These are phyloP conservation scores for Jaculus jaculus DNA, from an alignment of 2,113 vertebrate genomes.

Conservation along the genomic window DNA sequence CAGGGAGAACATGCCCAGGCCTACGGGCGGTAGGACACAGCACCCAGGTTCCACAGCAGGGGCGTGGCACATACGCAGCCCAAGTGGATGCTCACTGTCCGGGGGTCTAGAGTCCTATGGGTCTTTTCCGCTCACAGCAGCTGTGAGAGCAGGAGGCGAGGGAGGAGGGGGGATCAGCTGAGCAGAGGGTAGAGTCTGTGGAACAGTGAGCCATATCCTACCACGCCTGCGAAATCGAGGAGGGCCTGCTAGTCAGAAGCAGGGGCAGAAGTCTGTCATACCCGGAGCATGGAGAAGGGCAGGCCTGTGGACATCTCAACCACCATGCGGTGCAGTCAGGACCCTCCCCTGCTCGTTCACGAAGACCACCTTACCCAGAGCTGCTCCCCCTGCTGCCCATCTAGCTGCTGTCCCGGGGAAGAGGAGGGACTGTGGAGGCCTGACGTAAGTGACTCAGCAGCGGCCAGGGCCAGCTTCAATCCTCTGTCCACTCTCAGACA, in stretches of 20 bases:
- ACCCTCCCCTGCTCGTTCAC: neutral
- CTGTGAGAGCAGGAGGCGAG: neutral
- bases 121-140: neutral
- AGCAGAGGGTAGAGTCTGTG: neutral
- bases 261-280: neutral
- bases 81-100: rapidly evolving
- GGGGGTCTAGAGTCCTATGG: neutral
- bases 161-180: neutral
- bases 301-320: no score
- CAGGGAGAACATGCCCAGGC: neutral
- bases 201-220: neutral
- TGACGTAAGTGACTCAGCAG: neutral
- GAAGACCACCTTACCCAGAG: rapidly evolving
- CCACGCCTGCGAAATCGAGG: neutral
- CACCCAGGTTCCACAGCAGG: rapidly evolving
- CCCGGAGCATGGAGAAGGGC: neutral
- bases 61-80: rapidly evolving
- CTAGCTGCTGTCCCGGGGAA: neutral
- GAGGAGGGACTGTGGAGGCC: neutral
- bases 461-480: neutral
- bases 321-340: neutral
- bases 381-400: neutral
- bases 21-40: neutral
- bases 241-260: neutral
- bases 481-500: neutral